phyloP scores from a whole-genome alignment of 2,888 invertebrate genomes.

The Melipona beecheii region DNA sequence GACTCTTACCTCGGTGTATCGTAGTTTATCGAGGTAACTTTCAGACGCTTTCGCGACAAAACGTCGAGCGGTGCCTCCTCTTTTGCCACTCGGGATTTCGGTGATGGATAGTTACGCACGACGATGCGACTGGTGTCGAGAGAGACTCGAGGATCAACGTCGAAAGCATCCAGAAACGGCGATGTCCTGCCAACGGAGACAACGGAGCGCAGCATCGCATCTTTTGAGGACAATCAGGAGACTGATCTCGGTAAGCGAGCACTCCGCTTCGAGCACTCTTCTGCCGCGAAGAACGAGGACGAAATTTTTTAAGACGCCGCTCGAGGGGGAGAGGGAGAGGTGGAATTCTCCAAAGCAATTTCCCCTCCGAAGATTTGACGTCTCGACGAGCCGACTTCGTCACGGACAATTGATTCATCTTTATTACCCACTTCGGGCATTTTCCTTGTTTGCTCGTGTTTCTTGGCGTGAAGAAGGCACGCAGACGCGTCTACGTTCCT shows the following conservation, averaged over 20 bases:
- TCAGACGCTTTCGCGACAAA: neutral
- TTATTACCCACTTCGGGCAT: slow-evolving; percentile 32
- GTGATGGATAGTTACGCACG: no score
- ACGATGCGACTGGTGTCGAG: no score
- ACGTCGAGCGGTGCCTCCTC: neutral
- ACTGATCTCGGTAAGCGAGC: slow-evolving; percentile 62
- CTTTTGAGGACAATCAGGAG: slow-evolving; percentile 54
- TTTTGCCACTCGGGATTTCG: neutral
- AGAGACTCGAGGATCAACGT: neutral
- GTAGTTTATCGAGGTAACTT: neutral
- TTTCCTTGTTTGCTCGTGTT: slow-evolving; percentile 36
- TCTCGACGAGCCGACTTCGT: slow-evolving; percentile 13
- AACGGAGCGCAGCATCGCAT: slow-evolving; percentile 41
- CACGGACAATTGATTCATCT: slow-evolving; percentile 52
- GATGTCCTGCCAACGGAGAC: slow-evolving; percentile 59
- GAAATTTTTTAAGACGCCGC: slow-evolving; percentile 14
- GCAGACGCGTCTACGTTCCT: slow-evolving; percentile 18
- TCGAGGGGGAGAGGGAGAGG: neutral
- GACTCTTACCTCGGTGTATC: neutral
- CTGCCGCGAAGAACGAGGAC: neutral
- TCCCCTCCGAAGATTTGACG: neutral
- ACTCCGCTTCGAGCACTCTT: neutral
- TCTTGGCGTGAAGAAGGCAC: slow-evolving; percentile 28
- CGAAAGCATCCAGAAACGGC: neutral
- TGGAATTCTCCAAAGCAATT: slow-evolving; percentile 1